Evolutionary conservation across 2,888 invertebrate genomes (phyloP).

Genomic region (Hirtodrosophila duncani): DNA sequence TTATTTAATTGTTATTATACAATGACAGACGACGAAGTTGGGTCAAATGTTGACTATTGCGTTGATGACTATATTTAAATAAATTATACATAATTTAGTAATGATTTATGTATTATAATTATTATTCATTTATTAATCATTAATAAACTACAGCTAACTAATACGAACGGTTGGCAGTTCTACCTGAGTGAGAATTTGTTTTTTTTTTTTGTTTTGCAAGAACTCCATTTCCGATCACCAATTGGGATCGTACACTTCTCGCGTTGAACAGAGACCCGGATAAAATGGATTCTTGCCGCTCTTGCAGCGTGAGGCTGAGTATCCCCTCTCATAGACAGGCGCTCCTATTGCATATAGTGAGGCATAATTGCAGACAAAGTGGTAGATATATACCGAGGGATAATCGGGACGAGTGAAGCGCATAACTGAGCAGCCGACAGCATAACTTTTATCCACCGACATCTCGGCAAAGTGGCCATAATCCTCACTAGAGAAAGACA

Average conservation of each 20-base stretch:
- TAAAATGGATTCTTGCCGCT: conserved; percentile 74
- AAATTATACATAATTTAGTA: conserved; percentile 33
- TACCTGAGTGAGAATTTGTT: conserved; percentile 40
- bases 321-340: conserved; percentile 73
- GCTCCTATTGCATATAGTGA: conserved; percentile 74
- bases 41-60: conserved; percentile 30
- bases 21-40: conserved; percentile 3
- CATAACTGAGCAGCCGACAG: conserved; percentile 76
- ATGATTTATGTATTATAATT: conserved; percentile 34
- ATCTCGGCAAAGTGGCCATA: conserved; percentile 78
- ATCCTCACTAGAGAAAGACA: conserved; percentile 60
- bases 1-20: conserved; percentile 17
- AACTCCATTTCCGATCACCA: conserved; percentile 45
- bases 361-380: conserved; percentile 77
- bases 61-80: conserved; percentile 17
- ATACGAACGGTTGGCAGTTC: conserved; percentile 45
- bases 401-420: conserved; percentile 73
- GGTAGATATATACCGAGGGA: conserved; percentile 67
- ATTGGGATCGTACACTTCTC: conserved; percentile 74
- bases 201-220: too few relatives aligned
- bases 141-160: conserved; percentile 4
- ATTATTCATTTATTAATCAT: conserved; percentile 11
- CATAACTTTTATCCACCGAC: conserved; percentile 74
- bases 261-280: conserved; percentile 74
- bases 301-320: conserved; percentile 64